Evolutionary conservation across 2,888 invertebrate species (phyloP).

Genomic region (Epistrophella euchroma): DNA sequence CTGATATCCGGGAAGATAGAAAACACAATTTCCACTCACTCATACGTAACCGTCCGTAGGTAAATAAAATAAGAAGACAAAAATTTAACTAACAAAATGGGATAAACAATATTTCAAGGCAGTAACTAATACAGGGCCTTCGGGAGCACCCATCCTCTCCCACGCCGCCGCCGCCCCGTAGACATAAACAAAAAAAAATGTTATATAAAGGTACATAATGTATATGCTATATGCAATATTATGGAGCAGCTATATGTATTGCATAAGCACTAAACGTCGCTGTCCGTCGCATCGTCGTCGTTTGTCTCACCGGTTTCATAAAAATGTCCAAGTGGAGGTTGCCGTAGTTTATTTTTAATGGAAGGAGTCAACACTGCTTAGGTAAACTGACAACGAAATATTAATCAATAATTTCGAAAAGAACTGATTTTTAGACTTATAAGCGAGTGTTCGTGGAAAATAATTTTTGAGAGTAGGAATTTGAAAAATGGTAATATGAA

Average conservation of each 20-base stretch:
- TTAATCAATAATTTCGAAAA: slow-evolving; percentile 8
- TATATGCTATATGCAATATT: slow-evolving; percentile 29
- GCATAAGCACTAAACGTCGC: slow-evolving; percentile 4
- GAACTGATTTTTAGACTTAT: neutral
- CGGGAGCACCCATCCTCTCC: neutral
- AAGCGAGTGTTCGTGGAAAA: no score
- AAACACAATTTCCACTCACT: slow-evolving; percentile 50
- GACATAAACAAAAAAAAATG: slow-evolving; percentile 42
- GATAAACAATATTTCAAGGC: slow-evolving; percentile 53
- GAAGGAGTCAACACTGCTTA: neutral
- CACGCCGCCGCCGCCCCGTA: neutral
- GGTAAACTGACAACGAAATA: slow-evolving; percentile 10
- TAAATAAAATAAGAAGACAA: slow-evolving; percentile 51
- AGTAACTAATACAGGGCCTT: neutral
- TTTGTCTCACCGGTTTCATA: neutral
- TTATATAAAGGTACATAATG: neutral
- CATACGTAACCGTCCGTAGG: neutral
- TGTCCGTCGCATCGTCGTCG: neutral
- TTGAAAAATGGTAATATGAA: no score
- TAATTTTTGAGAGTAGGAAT: no score
- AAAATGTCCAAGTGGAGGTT: neutral
- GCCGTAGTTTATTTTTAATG: neutral
- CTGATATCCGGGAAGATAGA: slow-evolving; percentile 43
- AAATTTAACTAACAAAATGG: slow-evolving; percentile 68
- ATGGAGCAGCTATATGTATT: neutral